These are phyloP conservation scores for Acropternis orthonyx DNA, from an alignment of 2,797 vertebrate species.

Conservation along the genomic window DNA sequence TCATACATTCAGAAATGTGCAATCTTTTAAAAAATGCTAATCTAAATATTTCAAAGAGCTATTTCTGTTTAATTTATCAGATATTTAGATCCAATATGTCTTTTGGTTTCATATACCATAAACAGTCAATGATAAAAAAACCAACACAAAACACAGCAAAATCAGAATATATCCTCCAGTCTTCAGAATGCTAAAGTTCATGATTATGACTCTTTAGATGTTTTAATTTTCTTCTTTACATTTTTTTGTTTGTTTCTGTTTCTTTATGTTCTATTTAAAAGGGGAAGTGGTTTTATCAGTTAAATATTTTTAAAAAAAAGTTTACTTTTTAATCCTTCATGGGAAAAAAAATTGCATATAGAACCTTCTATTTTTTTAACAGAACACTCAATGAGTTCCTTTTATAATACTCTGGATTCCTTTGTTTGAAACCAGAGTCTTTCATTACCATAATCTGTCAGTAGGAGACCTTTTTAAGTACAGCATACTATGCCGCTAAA, in stretches of 20 bases:
- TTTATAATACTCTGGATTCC: neutral
- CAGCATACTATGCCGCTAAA: neutral
- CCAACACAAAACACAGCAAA: rapidly evolving
- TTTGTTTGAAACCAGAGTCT: neutral
- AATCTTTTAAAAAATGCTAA: neutral
- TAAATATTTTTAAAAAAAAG: neutral
- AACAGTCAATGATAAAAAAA: neutral
- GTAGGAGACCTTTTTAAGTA: neutral
- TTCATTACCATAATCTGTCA: neutral
- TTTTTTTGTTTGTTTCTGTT: neutral
- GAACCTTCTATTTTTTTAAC: neutral
- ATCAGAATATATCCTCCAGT: neutral
- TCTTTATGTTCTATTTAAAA: neutral
- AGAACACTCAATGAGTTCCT: neutral
- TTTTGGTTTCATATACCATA: neutral
- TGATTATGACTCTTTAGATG: neutral
- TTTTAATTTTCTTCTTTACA: neutral
- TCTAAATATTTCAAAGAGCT: neutral
- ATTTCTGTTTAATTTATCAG: neutral
- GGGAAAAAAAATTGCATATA: neutral
- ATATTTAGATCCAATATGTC: neutral
- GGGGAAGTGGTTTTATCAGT: neutral
- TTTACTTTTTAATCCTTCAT: neutral
- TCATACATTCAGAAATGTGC: neutral
- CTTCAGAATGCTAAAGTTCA: neutral